These are phyloP conservation scores for Macrotrachela quadricornifera DNA, from an alignment of 1,140 invertebrate genomes.

Conservation along the genomic window DNA sequence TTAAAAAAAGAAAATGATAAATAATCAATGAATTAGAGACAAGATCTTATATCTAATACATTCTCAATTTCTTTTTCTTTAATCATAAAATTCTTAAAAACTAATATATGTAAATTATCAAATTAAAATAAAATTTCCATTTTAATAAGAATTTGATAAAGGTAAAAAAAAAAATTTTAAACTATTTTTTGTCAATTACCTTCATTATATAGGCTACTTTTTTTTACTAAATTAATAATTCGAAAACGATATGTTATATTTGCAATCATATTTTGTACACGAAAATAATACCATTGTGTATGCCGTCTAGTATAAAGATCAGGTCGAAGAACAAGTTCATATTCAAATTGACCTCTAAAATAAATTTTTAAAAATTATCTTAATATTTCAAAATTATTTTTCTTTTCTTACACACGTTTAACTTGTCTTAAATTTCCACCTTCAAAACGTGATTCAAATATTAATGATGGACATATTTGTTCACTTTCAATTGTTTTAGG, in stretches of 20 bases:
- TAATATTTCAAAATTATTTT: not conserved
- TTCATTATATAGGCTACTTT: conserved; percentile 62
- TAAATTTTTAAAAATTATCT: conserved; percentile 1
- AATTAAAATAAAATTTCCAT: conserved; percentile 55
- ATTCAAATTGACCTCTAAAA: conserved; percentile 21
- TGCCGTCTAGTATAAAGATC: conserved; percentile 53
- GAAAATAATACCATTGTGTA: conserved; percentile 81
- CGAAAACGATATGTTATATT: conserved; percentile 56
- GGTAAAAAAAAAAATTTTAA: no score
- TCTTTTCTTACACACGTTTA: conserved; percentile 20
- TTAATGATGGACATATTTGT: conserved; percentile 16
- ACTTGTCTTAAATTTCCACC: conserved; percentile 27
- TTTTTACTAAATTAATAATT: conserved; percentile 70
- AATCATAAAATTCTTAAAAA: no score
- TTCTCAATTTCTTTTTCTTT: no score
- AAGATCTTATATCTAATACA: no score
- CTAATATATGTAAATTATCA: no score
- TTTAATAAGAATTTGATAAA: no score
- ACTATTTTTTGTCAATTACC: conserved; percentile 40
- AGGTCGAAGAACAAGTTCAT: conserved; percentile 24
- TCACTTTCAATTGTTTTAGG: no score
- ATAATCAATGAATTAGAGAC: no score
- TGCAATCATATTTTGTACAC: conserved; percentile 56
- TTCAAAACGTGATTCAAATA: conserved; percentile 30
- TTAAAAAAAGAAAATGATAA: no score